These are phyloP conservation scores for Icerya purchasi DNA, from an alignment of 2,888 invertebrate genomes.

Conservation along the genomic window DNA sequence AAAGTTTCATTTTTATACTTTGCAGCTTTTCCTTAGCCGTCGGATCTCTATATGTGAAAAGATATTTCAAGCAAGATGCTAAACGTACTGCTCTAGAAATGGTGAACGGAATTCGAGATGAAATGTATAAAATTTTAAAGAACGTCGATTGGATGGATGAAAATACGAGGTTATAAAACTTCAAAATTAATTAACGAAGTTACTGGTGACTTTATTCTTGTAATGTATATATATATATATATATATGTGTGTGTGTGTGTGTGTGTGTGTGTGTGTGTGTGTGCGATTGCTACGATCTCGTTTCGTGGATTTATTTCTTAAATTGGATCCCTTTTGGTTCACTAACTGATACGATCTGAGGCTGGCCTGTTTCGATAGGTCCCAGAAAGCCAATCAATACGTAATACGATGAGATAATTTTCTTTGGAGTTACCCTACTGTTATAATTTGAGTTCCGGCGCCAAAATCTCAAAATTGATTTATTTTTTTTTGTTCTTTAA, in stretches of 20 bases:
- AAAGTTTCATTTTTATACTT: slow-evolving; percentile 8
- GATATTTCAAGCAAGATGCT: slow-evolving; percentile 67
- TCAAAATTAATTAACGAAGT: not conserved
- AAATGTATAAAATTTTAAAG: slow-evolving; percentile 57
- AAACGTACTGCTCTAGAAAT: slow-evolving; percentile 66
- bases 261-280: too few species aligned
- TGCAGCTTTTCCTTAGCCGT: slow-evolving; percentile 26
- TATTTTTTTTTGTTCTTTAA: too few species aligned
- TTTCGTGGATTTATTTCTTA: too few species aligned
- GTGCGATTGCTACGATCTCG: too few species aligned
- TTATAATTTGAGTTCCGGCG: too few species aligned
- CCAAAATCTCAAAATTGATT: too few species aligned
- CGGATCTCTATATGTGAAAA: slow-evolving; percentile 67
- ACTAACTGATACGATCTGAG: too few species aligned
- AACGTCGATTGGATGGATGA: slow-evolving; percentile 86
- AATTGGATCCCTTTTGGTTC: too few species aligned
- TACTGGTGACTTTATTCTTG: not conserved
- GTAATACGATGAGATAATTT: too few species aligned
- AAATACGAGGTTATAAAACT: slow-evolving; percentile 33
- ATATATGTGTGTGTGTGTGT: not conserved
- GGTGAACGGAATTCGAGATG: slow-evolving; percentile 60
- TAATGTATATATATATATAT: not conserved
- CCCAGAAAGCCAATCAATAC: too few species aligned
- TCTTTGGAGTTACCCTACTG: too few species aligned
- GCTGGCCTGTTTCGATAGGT: too few species aligned